phyloP scores from a whole-genome alignment of 2,888 invertebrate genomes.

The Elegia similella region DNA sequence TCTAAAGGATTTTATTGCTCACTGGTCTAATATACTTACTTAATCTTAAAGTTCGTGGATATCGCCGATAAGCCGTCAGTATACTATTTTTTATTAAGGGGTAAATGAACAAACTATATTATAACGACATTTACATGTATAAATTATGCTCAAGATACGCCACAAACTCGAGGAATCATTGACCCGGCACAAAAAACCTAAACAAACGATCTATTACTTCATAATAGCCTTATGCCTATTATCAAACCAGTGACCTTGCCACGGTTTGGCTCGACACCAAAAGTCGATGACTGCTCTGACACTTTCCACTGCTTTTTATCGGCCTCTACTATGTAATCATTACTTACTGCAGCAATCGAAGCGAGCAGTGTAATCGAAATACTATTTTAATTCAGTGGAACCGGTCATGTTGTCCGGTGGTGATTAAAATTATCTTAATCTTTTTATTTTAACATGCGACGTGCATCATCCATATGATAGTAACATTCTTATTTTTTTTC shows the following conservation, averaged over 20 bases:
- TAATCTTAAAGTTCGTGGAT: no score
- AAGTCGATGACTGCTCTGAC: conserved; percentile 72
- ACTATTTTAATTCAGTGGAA: not conserved
- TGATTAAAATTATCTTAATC: not conserved
- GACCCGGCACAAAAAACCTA: conserved; percentile 48
- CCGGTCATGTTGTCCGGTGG: not conserved
- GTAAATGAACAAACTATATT: no score
- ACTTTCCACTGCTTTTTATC: conserved; percentile 72
- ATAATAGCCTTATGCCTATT: conserved; percentile 59
- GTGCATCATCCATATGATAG: not conserved
- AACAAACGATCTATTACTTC: conserved; percentile 71
- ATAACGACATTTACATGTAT: not conserved
- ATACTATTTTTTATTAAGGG: no score
- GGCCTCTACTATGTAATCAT: conserved; percentile 1
- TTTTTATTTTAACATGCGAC: not conserved
- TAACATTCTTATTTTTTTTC: not conserved
- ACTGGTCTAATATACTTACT: no score
- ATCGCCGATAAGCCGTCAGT: no score
- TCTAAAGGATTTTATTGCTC: no score
- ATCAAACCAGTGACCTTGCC: conserved; percentile 75
- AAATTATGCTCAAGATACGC: not conserved
- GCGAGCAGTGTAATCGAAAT: not conserved
- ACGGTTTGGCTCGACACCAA: conserved; percentile 71
- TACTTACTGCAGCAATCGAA: not conserved
- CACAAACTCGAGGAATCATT: conserved; percentile 16